Conservation (phyloP, 2,113 vertebrate genomes). For the Sinocyclocheilus rhinocerous region DNA sequence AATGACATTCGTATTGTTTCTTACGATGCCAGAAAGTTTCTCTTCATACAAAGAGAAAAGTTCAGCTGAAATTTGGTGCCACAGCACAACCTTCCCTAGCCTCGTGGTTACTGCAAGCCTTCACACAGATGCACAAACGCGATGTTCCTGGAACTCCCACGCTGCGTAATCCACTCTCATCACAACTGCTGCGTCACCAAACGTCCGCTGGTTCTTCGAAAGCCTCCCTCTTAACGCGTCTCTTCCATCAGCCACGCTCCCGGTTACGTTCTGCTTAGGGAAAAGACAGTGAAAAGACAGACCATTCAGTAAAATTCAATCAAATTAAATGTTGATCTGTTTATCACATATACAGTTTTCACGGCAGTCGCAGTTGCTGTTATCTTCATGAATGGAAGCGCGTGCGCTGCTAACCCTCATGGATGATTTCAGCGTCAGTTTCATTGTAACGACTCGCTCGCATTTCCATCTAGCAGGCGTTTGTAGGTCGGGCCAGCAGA, state of each 20-base stretch:
- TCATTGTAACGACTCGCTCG: neutral
- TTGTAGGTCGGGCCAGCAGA: conserved; percentile 33
- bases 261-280: neutral
- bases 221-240: conserved; percentile 15
- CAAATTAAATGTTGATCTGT: conserved; percentile 3
- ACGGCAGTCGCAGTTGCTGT: conserved; percentile 5
- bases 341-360: neutral
- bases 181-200: conserved; percentile 75
- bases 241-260: neutral
- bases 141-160: conserved; percentile 71
- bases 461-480: conserved; percentile 1
- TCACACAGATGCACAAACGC: conserved; percentile 19
- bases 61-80: neutral
- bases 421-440: neutral
- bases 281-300: neutral
- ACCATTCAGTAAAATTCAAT: neutral
- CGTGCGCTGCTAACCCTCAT: neutral
- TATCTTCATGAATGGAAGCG: neutral
- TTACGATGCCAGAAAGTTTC: neutral
- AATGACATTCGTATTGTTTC: neutral
- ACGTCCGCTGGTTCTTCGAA: conserved; percentile 36
- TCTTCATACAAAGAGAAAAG: neutral
- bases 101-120: conserved; percentile 47
- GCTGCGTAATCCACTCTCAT: conserved; percentile 54
- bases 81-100: conserved; percentile 43